phyloP scores from a whole-genome alignment of 2,797 vertebrate species.

The Leptodactylus fallax region DNA sequence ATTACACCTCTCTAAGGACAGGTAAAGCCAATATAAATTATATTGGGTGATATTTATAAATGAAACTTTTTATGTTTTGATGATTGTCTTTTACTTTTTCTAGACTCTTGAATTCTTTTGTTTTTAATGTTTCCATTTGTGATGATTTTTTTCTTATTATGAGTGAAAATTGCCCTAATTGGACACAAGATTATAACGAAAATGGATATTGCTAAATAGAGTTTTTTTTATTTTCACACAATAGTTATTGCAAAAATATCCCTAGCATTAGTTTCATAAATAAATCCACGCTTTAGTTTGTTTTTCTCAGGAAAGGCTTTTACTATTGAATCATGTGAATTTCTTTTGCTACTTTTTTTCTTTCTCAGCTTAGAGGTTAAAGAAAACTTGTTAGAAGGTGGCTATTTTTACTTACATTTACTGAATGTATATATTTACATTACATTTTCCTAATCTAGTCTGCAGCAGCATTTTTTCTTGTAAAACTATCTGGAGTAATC shows the following conservation, averaged over 20 bases:
- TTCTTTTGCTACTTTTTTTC: background rate
- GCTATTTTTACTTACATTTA: background rate
- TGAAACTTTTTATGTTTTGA: background rate
- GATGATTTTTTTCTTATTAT: background rate
- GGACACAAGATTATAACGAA: rapidly evolving
- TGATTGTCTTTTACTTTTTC: background rate
- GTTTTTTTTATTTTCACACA: background rate
- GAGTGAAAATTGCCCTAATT: background rate
- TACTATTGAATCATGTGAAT: background rate
- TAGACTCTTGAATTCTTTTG: background rate
- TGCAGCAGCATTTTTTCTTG: background rate
- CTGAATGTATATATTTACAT: background rate
- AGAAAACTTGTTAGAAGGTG: background rate
- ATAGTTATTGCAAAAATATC: background rate
- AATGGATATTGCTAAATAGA: background rate
- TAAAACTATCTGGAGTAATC: no score
- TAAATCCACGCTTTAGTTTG: background rate
- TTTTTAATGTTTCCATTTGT: background rate
- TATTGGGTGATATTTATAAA: background rate
- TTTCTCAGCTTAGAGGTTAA: background rate
- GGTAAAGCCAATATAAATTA: background rate
- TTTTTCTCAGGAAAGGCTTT: background rate
- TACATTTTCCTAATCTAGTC: background rate
- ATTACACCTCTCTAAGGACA: background rate
- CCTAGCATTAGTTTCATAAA: background rate